A percentile compares a stretch with the other conserved stretches of the same genome.
These are phyloP conservation scores for Oophaga sylvatica DNA, from an alignment of 2,797 vertebrate genomes.

Conservation along the genomic window DNA sequence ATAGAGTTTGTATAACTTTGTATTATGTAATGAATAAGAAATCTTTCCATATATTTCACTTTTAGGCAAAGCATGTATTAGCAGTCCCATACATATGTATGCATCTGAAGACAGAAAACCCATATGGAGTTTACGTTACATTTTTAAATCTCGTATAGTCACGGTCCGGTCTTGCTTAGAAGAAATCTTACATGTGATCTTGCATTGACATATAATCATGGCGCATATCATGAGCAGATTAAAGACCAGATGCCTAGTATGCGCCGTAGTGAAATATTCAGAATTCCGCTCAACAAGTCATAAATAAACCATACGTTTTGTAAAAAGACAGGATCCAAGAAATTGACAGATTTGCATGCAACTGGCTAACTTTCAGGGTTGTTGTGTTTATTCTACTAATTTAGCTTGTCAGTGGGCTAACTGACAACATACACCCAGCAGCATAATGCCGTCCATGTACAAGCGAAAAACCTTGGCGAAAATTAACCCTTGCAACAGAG, in stretches of 20 bases:
- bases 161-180: background rate
- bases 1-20: background rate
- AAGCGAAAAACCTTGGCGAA: constrained; percentile 5
- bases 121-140: background rate
- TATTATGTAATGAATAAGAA: background rate
- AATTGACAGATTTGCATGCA: constrained; percentile 71
- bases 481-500: constrained; percentile 31
- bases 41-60: background rate
- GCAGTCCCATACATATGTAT: background rate
- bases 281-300: constrained; percentile 37
- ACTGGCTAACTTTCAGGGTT: constrained; percentile 68
- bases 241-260: constrained; percentile 22
- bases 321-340: constrained; percentile 24
- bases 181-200: constrained; percentile 36
- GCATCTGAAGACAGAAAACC: background rate
- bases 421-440: constrained; percentile 66
- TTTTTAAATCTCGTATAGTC: background rate
- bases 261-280: constrained; percentile 47
- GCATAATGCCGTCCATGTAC: constrained; percentile 52
- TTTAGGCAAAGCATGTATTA: background rate
- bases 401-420: constrained; percentile 75
- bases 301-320: constrained; percentile 59
- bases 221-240: constrained; percentile 42
- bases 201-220: constrained; percentile 29
- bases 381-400: constrained; percentile 75